phyloP scores from a whole-genome alignment of 2,888 invertebrate species.

The Smittia sp. region DNA sequence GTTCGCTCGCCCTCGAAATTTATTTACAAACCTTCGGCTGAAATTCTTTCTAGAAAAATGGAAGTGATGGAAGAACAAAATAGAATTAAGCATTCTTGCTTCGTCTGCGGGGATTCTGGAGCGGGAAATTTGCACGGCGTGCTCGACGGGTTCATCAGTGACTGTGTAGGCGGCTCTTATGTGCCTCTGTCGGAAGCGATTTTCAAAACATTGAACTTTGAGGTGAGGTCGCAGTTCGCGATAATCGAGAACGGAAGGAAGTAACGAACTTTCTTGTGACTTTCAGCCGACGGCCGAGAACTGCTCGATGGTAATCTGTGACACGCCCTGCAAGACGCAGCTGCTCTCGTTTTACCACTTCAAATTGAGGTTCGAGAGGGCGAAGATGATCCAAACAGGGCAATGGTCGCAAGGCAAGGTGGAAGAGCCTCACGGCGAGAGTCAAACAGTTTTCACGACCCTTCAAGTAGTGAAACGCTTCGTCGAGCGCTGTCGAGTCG shows the following conservation, averaged over 20 bases:
- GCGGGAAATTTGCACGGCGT: not conserved
- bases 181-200: not conserved
- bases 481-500: not conserved
- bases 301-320: not conserved
- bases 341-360: slow-evolving; percentile 24
- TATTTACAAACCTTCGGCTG: no score
- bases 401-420: not conserved
- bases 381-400: not conserved
- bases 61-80: slow-evolving; percentile 6
- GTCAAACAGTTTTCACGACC: not conserved
- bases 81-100: not conserved
- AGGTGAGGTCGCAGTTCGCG: not conserved
- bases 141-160: slow-evolving; percentile 10
- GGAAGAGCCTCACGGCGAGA: not conserved
- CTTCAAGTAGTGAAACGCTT: slow-evolving; percentile 5
- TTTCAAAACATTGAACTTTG: not conserved
- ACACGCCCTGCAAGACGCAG: not conserved
- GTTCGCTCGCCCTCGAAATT: no score
- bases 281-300: not conserved
- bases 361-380: not conserved
- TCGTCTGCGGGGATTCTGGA: not conserved
- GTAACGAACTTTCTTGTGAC: not conserved
- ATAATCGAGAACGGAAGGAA: not conserved
- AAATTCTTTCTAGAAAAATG: not conserved
- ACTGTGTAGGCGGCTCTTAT: not conserved